Base-by-base conservation (phyloP, 2,888 invertebrate genomes). In the Microplitis deprimator region DNA sequence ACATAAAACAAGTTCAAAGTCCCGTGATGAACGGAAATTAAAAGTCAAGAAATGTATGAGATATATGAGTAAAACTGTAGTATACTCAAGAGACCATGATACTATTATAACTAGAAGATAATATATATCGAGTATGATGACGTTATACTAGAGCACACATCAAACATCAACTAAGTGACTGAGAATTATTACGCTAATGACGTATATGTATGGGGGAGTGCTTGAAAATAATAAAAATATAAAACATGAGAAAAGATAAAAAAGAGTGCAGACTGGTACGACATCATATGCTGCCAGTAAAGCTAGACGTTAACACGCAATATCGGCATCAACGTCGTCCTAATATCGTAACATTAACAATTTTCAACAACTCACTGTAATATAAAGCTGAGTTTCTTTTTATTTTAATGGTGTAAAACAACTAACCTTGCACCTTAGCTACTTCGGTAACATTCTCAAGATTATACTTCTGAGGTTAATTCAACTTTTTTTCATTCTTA, bases 111-210 rank as follows among this genome's bases (percentile, higher is more conserved):
- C 17, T 10, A 10, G 5, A 70, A 41, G 39, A 62, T 60, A 72
- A 68, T 62, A 39, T 38, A 40, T 70, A 79, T 79, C 79, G 76
- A 80, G 76, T 79, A 71, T 72, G 80, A 79, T 70, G 72, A 77
- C 74, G 68, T 50, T 13, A 13, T 50, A 50, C 50, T 50, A 50
- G 50, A 50, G 50, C 50, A 50, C 50, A 50, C 50, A 50, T 50
- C 50, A 73, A 64, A 76, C 74, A 75, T 72, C 67, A 75, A 79
- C 82, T 80, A 82, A 86, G 83, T 85, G 86, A 85, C 85, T 84
- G 83, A 83, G 85, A 87, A 83, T 85, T 84, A 87, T 87, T 87
- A 85, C 85, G 84, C 83, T 87, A 87, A 87, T 85, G 86, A 86
- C 83, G 83, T 50, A 50, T 50, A 50, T 50, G 13, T 80, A 76